Evolutionary conservation across 2,113 vertebrate species (phyloP), one percentile per base, ranked within the genome.

Genomic region (Eudorcas thomsonii): DNA sequence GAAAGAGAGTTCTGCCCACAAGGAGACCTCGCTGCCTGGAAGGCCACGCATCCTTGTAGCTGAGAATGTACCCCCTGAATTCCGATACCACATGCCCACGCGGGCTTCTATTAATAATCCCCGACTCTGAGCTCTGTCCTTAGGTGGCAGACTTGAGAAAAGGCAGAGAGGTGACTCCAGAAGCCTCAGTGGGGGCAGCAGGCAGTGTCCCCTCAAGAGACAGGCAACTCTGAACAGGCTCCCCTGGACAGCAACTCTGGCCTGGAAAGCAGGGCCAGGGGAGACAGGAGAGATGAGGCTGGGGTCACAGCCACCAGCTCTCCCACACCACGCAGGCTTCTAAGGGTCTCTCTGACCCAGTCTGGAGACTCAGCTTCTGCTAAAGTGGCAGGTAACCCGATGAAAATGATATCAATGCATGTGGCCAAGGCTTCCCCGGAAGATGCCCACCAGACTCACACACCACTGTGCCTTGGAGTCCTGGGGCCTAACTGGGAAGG

Each of bases 301-400:
- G 23, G 12, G 33, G 6, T 21, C 33, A 30, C 1, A 17, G 81
- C 74, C 33, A 14, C 33, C 0, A 0, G 36, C 71, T 45, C 23
- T 8, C 54, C 48, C 5, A 13, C 4, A 33, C 2, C 60, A 82
- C 48, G n/a, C 3, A 3, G 7, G 12, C 39, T 81, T 62, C 71
- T 50, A 33, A 36, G 36, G 7, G 28, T 60, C 28, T 43, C 39
- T 59, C 10, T 67, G 17, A 71, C 64, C 50, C 88, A 23, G 26
- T 14, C 74, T 25, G 6, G 14, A 33, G 71, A 59, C 55, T n/a
- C 30, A 2, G 36, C 90, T 74, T 60, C 57, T 54, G 12, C 50
- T 48, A 14, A 60, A 62, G 54, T 33, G 39, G 30, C 52, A 1
- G 54, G 11, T 45, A 67, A 28, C 67, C 83, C 43, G 33, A 54